Base-by-base conservation (phyloP, 2,888 invertebrate genomes). In the Leptinotarsa peninsularis region DNA sequence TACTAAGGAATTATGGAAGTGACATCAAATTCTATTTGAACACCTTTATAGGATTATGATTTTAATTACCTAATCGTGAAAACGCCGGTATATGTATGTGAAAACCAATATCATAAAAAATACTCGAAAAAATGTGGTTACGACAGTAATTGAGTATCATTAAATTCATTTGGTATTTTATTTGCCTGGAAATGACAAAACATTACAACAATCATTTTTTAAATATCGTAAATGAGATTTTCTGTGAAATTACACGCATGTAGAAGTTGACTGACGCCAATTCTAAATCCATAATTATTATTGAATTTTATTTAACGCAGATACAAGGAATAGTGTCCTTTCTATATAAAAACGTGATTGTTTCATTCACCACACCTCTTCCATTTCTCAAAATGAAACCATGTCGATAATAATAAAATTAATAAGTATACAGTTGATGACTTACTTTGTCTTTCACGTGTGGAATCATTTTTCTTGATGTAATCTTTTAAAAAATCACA, bases 381-480 rank as follows among this genome's bases (percentile, higher is more conserved):
- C n/a, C 17, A 63, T n/a, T 2, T 43, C n/a, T n/a, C 63, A 43
- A 58, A 63, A n/a, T 33, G n/a, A 43, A 10, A n/a, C 23, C 13
- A 10, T 15, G 17, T 63, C 43, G 3, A n/a, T 63, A 15, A 63
- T 33, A 63, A 33, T 63, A 15, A 13, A 58, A 58, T 10, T 43
- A 13, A 58, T 21, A 21, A 58, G 23, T 18, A 21, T 63, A 33
- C 2, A 43, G 18, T 56, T 56, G 15, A 49, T 15, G 15, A 82
- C 82, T 77, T 78, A 86, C 86, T 79, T 86, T 84, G 84, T 90
- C 90, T 83, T 90, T 90, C 86, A 91, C 90, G 89, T 91, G 91
- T 86, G 90, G 90, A 77, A 91, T 87, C 86, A 86, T 86, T 81
- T 82, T 84, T 73, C 58, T 49, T 63, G 5, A 27, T 63, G 63